These are phyloP conservation scores for Torymus auratus DNA, from an alignment of 2,888 invertebrate species.

Conservation along the genomic window DNA sequence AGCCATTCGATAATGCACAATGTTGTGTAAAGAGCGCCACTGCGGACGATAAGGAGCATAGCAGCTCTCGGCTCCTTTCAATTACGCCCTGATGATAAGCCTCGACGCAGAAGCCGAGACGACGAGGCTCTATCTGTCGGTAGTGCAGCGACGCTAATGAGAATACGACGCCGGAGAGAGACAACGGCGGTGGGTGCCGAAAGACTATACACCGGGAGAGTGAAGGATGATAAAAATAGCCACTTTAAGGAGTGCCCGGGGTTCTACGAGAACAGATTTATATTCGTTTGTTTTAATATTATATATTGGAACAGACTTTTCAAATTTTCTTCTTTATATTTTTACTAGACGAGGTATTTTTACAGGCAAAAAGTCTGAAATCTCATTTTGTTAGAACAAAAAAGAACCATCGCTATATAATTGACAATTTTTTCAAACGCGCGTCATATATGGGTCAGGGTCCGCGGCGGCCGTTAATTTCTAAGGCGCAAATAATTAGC, in stretches of 20 bases:
- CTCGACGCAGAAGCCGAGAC: neutral
- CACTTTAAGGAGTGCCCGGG: no score
- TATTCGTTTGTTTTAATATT: no score
- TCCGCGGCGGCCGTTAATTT: no score
- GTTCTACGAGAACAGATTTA: no score
- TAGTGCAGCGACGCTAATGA: conserved; percentile 25
- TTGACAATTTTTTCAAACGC: neutral
- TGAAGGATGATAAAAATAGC: conserved; percentile 27
- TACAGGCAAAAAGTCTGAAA: no score
- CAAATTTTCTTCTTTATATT: no score
- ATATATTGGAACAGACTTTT: no score
- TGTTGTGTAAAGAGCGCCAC: conserved; percentile 15
- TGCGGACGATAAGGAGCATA: conserved; percentile 27
- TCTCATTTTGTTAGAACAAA: no score
- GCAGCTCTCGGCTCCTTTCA: conserved; percentile 29
- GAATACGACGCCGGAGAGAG: conserved; percentile 12
- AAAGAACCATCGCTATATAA: neutral
- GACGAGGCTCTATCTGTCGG: conserved; percentile 14
- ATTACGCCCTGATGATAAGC: conserved; percentile 38
- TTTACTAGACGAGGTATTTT: no score
- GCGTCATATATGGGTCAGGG: conserved; percentile 12
- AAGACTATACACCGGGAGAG: neutral
- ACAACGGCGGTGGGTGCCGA: neutral
- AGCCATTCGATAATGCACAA: conserved; percentile 40
- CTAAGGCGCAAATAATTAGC: no score